A percentile compares a stretch with the other conserved stretches of the same genome.
phyloP scores from a whole-genome alignment of 30 jellyfish, hydroid and myxozoan genomes.

The Phacellophora camtschatica region DNA sequence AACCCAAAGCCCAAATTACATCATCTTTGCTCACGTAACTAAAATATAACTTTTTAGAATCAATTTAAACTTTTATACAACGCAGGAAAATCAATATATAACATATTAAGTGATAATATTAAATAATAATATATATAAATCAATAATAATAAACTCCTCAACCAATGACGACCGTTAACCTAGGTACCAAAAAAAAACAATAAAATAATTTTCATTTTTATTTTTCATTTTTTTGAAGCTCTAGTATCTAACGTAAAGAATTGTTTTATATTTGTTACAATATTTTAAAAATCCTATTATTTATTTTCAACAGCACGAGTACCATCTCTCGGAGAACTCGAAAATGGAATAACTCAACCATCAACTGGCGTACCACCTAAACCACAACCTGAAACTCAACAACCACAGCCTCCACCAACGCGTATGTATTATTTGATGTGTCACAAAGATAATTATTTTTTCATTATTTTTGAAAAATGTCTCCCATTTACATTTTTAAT shows the following conservation, averaged over 20 bases:
- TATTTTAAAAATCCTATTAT: background rate
- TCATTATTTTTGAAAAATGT: background rate
- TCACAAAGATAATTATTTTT: background rate
- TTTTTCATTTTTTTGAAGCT: background rate
- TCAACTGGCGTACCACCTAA: slow-evolving; percentile 24
- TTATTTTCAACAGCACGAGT: slow-evolving; percentile 3
- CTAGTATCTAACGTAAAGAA: background rate
- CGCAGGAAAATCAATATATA: too few species aligned
- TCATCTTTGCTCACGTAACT: too few species aligned
- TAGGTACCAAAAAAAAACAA: too few species aligned
- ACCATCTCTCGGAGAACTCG: slow-evolving; percentile 49
- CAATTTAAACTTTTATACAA: too few species aligned
- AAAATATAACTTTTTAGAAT: too few species aligned
- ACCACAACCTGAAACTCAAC: slow-evolving; percentile 1
- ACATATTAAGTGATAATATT: too few species aligned
- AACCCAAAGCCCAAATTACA: too few species aligned
- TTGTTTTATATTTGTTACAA: too few species aligned
- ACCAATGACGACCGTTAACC: too few species aligned
- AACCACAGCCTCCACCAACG: background rate
- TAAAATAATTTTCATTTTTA: background rate
- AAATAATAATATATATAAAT: too few species aligned
- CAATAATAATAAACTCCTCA: too few species aligned
- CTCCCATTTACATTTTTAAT: too few species aligned
- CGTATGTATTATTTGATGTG: background rate
- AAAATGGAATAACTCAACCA: slow-evolving; percentile 21